Evolutionary conservation across 2,113 vertebrate genomes (phyloP).

Genomic region (Xenopus laevis): DNA sequence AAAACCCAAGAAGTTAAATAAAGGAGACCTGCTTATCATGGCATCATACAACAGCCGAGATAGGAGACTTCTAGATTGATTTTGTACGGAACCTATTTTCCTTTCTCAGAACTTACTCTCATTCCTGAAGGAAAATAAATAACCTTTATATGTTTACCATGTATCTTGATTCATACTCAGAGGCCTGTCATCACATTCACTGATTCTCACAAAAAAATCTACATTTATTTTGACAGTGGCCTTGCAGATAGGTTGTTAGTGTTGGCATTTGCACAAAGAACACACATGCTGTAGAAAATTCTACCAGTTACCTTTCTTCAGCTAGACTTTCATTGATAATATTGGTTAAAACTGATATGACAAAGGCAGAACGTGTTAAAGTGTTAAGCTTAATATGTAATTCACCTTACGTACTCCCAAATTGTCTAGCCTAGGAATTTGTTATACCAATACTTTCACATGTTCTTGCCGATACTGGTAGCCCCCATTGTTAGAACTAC

Average conservation of each 20-base stretch:
- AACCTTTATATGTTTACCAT: slow-evolving; percentile 32
- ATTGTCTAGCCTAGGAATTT: no score
- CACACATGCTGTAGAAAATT: slow-evolving; percentile 30
- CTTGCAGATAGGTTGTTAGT: slow-evolving; percentile 26
- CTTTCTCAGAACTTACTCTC: slow-evolving; percentile 11
- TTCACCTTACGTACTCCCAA: no score
- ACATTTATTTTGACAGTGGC: slow-evolving; percentile 25
- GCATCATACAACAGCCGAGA: no score
- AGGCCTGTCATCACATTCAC: slow-evolving; percentile 35
- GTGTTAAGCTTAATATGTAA: not conserved
- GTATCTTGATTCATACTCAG: slow-evolving; percentile 18
- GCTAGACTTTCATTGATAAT: not conserved
- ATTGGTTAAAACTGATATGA: slow-evolving; percentile 16
- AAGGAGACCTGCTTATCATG: no score
- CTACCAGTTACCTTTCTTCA: slow-evolving; percentile 26
- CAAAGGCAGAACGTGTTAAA: slow-evolving; percentile 20
- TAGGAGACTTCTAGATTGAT: no score
- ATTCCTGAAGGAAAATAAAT: slow-evolving; percentile 32
- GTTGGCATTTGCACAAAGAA: slow-evolving; percentile 38
- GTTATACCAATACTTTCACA: no score
- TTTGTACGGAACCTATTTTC: not conserved
- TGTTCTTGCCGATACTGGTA: no score
- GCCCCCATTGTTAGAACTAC: no score
- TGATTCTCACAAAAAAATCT: slow-evolving; percentile 26
- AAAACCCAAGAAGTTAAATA: no score